Conservation (phyloP, 1,140 invertebrate species). For the Frieseomelitta varia region DNA sequence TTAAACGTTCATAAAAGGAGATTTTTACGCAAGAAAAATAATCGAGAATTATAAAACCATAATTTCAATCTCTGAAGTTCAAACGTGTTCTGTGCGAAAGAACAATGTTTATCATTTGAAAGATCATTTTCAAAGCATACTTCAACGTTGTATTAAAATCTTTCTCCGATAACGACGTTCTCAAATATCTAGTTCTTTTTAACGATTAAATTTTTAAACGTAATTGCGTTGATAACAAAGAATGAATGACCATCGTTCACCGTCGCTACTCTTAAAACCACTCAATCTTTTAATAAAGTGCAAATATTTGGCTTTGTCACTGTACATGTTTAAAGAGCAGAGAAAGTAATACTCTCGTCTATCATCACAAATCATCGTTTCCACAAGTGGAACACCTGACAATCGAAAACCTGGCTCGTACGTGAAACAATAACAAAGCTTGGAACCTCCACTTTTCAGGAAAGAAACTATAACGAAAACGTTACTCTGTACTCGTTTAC, state of each 20-base stretch:
- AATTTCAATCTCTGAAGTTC: background rate
- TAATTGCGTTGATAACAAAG: accelerated
- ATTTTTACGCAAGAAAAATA: background rate
- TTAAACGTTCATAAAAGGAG: background rate
- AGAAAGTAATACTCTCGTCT: too few species aligned
- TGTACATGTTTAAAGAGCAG: background rate
- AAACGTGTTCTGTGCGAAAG: too few species aligned
- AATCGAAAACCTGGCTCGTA: background rate
- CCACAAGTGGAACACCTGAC: background rate
- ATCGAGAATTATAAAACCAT: background rate
- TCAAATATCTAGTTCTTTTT: background rate
- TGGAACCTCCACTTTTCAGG: too few species aligned
- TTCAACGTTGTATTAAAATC: background rate
- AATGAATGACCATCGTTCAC: background rate
- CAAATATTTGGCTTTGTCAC: background rate
- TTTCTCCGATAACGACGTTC: accelerated
- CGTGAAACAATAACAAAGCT: background rate
- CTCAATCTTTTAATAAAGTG: background rate
- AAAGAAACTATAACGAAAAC: background rate
- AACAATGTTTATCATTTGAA: too few species aligned
- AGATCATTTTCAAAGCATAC: too few species aligned
- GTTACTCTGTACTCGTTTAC: too few species aligned
- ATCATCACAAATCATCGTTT: background rate
- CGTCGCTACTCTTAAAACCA: background rate
- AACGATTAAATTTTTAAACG: too few species aligned